Conservation (phyloP, 2,113 vertebrate genomes). For the Corythaeola cristata region DNA sequence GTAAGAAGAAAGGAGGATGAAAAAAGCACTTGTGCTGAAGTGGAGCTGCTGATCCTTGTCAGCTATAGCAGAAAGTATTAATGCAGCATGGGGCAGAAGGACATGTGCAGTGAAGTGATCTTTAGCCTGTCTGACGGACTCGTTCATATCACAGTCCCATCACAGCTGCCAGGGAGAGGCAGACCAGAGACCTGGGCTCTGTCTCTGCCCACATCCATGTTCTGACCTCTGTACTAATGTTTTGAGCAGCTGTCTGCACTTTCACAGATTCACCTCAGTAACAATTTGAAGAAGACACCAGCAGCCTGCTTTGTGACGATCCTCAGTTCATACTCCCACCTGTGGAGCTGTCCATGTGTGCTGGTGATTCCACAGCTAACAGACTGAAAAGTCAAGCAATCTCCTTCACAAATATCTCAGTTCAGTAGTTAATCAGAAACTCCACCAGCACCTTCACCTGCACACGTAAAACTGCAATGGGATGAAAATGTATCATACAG, state of each 20-base stretch:
- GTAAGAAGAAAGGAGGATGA: not conserved
- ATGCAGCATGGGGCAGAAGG: not conserved
- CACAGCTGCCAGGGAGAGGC: not conserved
- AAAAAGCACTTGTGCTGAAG: not conserved
- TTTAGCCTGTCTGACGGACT: not conserved
- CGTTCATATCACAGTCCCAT: not conserved
- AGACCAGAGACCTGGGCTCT: not conserved
- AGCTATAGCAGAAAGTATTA: not conserved
- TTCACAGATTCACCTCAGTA: not conserved
- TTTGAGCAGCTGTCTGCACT: not conserved
- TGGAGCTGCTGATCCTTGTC: not conserved
- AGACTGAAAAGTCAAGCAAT: constrained; percentile 69
- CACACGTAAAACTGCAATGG: not conserved
- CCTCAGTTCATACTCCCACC: constrained; percentile 8
- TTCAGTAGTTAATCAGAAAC: constrained; percentile 83
- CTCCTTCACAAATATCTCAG: constrained; percentile 80
- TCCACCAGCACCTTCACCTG: constrained; percentile 81
- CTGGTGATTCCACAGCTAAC: constrained; percentile 66
- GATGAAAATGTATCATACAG: not conserved
- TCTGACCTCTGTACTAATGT: not conserved
- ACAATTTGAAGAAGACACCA: not conserved
- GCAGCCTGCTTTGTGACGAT: not conserved
- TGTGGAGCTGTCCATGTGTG: constrained; percentile 52
- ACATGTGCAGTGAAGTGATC: not conserved
- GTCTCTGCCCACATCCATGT: not conserved